These are phyloP conservation scores for Elgaria multicarinata DNA, from an alignment of 2,113 vertebrate genomes.

Conservation along the genomic window DNA sequence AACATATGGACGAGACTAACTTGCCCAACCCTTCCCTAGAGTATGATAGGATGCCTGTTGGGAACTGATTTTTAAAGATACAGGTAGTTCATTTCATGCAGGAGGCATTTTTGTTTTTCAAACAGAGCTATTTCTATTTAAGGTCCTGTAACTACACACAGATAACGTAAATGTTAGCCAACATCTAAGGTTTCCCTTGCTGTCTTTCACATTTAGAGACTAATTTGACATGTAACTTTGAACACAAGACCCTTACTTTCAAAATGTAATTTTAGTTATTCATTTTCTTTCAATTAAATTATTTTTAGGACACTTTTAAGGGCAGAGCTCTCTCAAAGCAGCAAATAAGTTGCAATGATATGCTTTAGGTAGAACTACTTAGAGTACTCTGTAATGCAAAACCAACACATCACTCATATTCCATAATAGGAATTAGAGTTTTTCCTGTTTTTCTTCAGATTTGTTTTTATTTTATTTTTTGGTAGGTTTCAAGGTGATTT, in stretches of 20 bases:
- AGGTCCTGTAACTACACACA: background rate
- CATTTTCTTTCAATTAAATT: no score
- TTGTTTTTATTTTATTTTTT: background rate
- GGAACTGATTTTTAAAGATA: conserved; percentile 30
- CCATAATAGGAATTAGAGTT: background rate
- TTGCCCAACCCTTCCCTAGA: conserved; percentile 11
- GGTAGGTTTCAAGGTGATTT: conserved; percentile 16
- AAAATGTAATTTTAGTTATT: conserved; percentile 13
- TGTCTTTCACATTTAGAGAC: conserved; percentile 18
- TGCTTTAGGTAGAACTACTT: conserved; percentile 47
- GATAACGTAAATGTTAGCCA: conserved; percentile 13
- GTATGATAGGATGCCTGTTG: conserved; percentile 34
- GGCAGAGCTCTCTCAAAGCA: no score
- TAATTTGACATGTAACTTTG: background rate
- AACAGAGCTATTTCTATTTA: conserved; percentile 41
- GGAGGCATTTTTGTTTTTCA: background rate
- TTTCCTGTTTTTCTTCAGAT: no score
- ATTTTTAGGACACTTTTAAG: no score
- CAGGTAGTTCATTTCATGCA: conserved; percentile 44
- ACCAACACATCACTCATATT: background rate
- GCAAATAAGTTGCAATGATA: conserved; percentile 20
- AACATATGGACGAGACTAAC: no score
- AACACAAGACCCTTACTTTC: conserved; percentile 19
- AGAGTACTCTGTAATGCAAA: conserved; percentile 16
- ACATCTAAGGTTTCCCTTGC: conserved; percentile 3